Evolutionary conservation across 2,113 vertebrate species (phyloP), one percentile per base, ranked within the genome.

Genomic region (Pampusana beccarii): DNA sequence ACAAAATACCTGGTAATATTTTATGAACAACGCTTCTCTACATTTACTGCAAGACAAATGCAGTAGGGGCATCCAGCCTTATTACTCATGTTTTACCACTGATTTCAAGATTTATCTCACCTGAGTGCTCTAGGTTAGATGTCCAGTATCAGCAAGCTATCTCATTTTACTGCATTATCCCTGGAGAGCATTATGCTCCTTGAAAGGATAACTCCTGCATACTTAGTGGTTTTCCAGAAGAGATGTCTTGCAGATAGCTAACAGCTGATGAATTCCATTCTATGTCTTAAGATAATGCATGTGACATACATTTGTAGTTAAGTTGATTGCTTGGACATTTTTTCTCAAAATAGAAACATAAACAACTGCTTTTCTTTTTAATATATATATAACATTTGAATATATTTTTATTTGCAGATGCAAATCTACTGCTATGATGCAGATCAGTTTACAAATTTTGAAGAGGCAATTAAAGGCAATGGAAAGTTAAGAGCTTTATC

Each of bases 361-460:
- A 90, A 73, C 79, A 71, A 44, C 15, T 61, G 6, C 11, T 61
- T 26, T 19, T 4, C 1, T 9, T 24, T 56, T 50, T 84, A n/a
- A n/a, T 73, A 51, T 24, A 50, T 62, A 16, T 44, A 2, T 90
- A 88, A 81, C 17, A 60, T 93, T 87, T 86, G 16, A 96, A 94
- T 53, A 8, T 80, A 8, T n/a, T 96, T 97, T 34, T 75, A 29
- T 93, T 97, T 97, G 26, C 96, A 99, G 99, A 99, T 99, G 99
- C 99, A 99, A 97, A 99, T 99, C 97, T 99, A 99, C 97, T 99
- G 99, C 96, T 99, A 98, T 71, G 99, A 99, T 91, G 96, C 92
- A 7, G 96, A 98, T 86, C 97, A 93, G 51, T 99, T 98, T 96
- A 96, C 97, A 92, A 98, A 98, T 94, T 97, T 99, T 21, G 98